A percentile compares a stretch with the other conserved stretches of the same genome.
These are phyloP conservation scores for Paradoxurus hermaphroditus DNA, from an alignment of 2,113 vertebrate genomes.

Conservation along the genomic window DNA sequence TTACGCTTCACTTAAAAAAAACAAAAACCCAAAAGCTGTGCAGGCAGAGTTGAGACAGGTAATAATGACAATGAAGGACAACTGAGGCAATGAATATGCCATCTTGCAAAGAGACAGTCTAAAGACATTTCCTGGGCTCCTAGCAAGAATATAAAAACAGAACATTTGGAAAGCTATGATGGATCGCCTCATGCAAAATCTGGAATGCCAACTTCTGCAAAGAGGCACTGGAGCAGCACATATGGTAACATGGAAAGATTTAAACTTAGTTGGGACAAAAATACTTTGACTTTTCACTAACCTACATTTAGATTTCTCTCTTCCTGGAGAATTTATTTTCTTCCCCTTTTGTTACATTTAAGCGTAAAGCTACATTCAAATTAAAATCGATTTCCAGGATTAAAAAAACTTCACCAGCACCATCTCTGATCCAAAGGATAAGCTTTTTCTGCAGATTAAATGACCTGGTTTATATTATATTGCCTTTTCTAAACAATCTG, in stretches of 20 bases:
- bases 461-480: neutral
- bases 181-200: conserved; percentile 42
- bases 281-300: conserved; percentile 72
- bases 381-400: conserved; percentile 10
- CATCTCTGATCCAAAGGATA: conserved; percentile 17
- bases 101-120: conserved; percentile 37
- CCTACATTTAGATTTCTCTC: conserved; percentile 70
- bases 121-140: conserved; percentile 50
- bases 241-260: conserved; percentile 68
- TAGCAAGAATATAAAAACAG: conserved; percentile 50
- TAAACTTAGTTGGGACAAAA: conserved; percentile 77
- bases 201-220: conserved; percentile 62
- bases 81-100: conserved; percentile 44
- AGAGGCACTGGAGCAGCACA: conserved; percentile 60
- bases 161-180: conserved; percentile 66
- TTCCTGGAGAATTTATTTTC: conserved; percentile 45
- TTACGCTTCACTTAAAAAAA: neutral
- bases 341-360: conserved; percentile 30
- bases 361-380: conserved; percentile 38
- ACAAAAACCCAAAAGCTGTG: neutral
- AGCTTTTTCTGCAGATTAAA: neutral
- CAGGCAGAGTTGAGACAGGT: neutral
- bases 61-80: neutral
- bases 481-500: neutral
- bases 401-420: neutral